Percentiles rank a stretch among this genome's conserved stretches.
Conservation (phyloP, 2,113 vertebrate species). For the Psephotus haematonotus region DNA sequence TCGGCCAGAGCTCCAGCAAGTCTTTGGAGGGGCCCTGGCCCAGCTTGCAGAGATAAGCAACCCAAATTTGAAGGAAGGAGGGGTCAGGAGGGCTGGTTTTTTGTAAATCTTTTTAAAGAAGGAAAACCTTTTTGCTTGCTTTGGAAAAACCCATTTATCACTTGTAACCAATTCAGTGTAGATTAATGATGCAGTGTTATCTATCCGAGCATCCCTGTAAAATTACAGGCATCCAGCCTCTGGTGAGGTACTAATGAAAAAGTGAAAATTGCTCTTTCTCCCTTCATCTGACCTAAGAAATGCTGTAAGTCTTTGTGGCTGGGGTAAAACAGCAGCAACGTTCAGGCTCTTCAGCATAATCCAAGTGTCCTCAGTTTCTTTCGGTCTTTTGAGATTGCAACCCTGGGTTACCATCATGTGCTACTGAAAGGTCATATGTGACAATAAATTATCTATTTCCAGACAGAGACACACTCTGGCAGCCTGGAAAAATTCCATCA, state of each 20-base stretch:
- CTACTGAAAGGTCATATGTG: neutral
- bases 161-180: neutral
- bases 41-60: neutral
- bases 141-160: neutral
- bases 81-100: fast-evolving
- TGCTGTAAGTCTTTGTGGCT: neutral
- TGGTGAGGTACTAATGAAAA: neutral
- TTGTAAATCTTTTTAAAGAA: neutral
- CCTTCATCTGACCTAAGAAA: neutral
- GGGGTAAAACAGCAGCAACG: neutral
- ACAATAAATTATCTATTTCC: neutral
- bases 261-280: neutral
- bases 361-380: neutral
- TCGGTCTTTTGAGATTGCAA: neutral
- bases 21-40: neutral
- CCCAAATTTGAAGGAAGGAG: neutral
- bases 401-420: neutral
- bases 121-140: neutral
- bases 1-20: neutral
- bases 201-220: neutral
- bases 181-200: neutral
- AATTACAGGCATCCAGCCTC: neutral
- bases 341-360: neutral
- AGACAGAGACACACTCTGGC: neutral
- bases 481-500: neutral